Conservation (phyloP, 2,888 invertebrate species). For the Melanargia galathea region DNA sequence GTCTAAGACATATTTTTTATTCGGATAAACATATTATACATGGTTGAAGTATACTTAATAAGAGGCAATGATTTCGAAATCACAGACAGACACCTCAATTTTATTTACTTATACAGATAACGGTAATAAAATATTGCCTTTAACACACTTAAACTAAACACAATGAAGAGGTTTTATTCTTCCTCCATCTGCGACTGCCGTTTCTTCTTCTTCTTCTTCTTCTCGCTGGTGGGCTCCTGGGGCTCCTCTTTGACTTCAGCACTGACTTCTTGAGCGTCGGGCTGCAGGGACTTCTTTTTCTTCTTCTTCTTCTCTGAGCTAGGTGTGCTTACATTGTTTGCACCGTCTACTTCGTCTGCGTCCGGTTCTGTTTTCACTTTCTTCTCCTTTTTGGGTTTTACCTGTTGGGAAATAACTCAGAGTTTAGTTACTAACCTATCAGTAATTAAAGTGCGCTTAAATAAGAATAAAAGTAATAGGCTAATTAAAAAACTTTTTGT, state of each 20-base stretch:
- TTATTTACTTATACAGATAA: too few relatives aligned
- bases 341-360: conserved; percentile 44
- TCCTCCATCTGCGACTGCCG: conserved; percentile 59
- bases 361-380: conserved; percentile 43
- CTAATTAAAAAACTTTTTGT: too few relatives aligned
- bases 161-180: conserved; percentile 45
- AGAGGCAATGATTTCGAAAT: too few relatives aligned
- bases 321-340: conserved; percentile 48
- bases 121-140: too few relatives aligned
- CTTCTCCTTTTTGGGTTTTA: conserved; percentile 64
- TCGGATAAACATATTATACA: too few relatives aligned
- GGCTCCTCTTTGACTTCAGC: conserved; percentile 42
- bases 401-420: conserved; percentile 45
- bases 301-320: conserved; percentile 62
- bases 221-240: conserved; percentile 64
- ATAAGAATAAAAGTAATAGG: too few relatives aligned
- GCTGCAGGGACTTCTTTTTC: conserved; percentile 49
- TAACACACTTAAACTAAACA: too few relatives aligned
- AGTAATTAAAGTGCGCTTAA: too few relatives aligned
- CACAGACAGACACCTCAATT: too few relatives aligned
- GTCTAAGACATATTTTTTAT: too few relatives aligned
- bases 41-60: too few relatives aligned
- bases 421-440: too few relatives aligned
- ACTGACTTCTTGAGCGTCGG: conserved; percentile 17
- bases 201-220: conserved; percentile 72